Evolutionary conservation across 2,888 invertebrate species (phyloP), one percentile per base, ranked within the genome.

Genomic region (Atherix ibis): DNA sequence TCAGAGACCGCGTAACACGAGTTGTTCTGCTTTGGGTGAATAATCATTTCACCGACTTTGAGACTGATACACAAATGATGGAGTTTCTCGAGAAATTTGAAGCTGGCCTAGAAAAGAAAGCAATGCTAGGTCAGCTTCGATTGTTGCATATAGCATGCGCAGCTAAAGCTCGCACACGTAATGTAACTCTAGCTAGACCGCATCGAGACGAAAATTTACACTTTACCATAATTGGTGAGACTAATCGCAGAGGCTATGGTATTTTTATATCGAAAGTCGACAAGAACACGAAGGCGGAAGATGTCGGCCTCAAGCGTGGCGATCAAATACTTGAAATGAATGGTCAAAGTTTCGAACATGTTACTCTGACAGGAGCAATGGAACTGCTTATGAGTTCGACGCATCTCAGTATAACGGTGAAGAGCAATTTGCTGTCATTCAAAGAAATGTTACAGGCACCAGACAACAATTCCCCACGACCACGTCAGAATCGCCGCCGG

Each of bases 251-350:
- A 37, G 80, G 81, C 41, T 85, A 80, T 63, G 92, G 92, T 34
- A 88, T 97, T 46, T 98, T 92, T 63, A 84, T 98, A 45, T 78
- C 87, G 17, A 87, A 89, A 62, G 92, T 95, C 16, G 92, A 94
- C 53, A 80, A 80, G 48, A 78, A 79, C 43, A 88, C 92, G 2
- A 91, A 91, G 63, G 89, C 95, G 5, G 89, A 92, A 60, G 89
- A 92, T 57, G 85, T 91, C 16, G 97, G 97, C 2, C 65, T 98
- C 32, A 94, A 95, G 60, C 71, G 94, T 34, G 97, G 95, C 26
- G 97, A 98, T 66, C 95, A 98, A 68, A 87, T 98, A 41, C 67
- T 97, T 45, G 94, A 95, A 66, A 94, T 98, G 2, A 99, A 98
- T 61, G 92, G 94, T 18, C 89, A 94, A 56, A 91, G 85, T 51